Evolutionary conservation across 2,113 vertebrate species (phyloP), one percentile per base, ranked within the genome.

Genomic region (Amphilophus citrinellus): DNA sequence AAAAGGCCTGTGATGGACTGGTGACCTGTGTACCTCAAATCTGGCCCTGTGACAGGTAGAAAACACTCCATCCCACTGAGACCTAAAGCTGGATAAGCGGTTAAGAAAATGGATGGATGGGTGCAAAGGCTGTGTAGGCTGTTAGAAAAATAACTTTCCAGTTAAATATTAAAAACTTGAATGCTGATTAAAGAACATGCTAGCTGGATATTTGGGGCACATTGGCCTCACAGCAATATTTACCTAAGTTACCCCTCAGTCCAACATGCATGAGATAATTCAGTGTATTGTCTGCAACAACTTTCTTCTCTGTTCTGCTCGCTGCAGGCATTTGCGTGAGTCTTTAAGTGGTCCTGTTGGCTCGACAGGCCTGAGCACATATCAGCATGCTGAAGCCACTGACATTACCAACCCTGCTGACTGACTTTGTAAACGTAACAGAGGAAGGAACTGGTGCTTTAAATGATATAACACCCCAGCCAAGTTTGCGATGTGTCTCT

Each of bases 351-450:
- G 27, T 20, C 76, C 60, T 4, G 50, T 44, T 77, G 82, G 83
- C 61, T 83, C 35, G 79, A 93, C 92, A 94, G 93, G 94, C 92
- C 92, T 20, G 44, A 91, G 92, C 91, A 77, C 61, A 94, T 94
- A 86, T 90, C 81, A 92, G 90, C 87, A 91, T 81, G 90, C 89
- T 56, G 85, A 83, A 77, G 80, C 90, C 85, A 80, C 82, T 17
- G 82, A 77, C 79, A 17, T 22, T 61, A 53, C 84, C 80, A 86
- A 53, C 53, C 65, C 77, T n/a, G 44, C 88, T 76, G 66, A 35
- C 80, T 81, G 86, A 60, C 84, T 80, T 44, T 50, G 58, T 3
- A 76, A 87, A 85, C 75, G 77, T 86, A 85, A 83, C 83, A 91
- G 88, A 91, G 83, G 85, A 90, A 88, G 76, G 76, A 76, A 84